Evolutionary conservation across 2,888 invertebrate genomes (phyloP), one percentile per base, ranked within the genome.

Genomic region (Palloptera scutellata): DNA sequence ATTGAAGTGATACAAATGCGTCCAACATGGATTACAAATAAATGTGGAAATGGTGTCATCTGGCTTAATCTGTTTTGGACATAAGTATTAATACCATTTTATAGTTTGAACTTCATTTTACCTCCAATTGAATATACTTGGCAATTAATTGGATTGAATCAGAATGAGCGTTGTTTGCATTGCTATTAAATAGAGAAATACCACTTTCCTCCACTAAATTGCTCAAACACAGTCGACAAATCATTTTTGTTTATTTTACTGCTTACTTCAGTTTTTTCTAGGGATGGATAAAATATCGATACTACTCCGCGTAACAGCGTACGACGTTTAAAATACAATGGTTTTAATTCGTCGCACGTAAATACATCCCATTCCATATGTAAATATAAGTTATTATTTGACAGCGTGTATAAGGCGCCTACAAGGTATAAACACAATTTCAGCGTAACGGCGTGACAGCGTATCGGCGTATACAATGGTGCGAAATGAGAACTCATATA

Each of bases 191-290:
- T 9, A 79, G 66, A 12, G 69, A 73, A 53, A 78, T 76, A 19
- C 75, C 75, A 70, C 71, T 74, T 64, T 75, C 75, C 67, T 68
- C 73, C 61, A 70, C 72, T 68, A 79, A 73, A 70, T 67, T 73
- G 58, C 69, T 74, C 68, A 79, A 74, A 72, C 79, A 79, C 70
- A 79, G 72, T 64, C 79, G 78, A 72, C 79, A 79, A 68, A 78
- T 75, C 79, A 79, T 79, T 15, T 30, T 30, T 30, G 30, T 30
- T 30, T 30, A 30, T 30, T 30, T 30, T 6, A 6, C 30, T 30
- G 30, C 6, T 30, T 30, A 30, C 6, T 6, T 30, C 6, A 30
- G 6, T 30, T 30, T 30, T 4, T 30, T 30, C 2, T 30, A 30
- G 6, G 30, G 30, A 30, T 30, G 30, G 30, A 6, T 4, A 30